A percentile compares a stretch with the other conserved stretches of the same genome.
Evolutionary conservation across 2,888 invertebrate genomes (phyloP).

Genomic region (Eilema caniola): DNA sequence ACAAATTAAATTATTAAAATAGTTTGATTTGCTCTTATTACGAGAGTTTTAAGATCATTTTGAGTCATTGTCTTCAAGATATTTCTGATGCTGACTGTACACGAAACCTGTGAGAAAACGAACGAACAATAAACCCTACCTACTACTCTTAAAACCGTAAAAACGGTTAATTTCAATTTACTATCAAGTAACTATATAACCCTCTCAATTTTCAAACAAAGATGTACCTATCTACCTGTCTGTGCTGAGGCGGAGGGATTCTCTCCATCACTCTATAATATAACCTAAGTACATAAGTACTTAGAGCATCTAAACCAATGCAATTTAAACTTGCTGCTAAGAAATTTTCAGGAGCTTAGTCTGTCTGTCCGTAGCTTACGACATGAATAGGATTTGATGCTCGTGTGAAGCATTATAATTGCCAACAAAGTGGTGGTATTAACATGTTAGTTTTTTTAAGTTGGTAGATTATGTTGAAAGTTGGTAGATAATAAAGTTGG

Average conservation of each 20-base stretch:
- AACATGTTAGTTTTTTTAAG: neutral
- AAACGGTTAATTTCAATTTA: neutral
- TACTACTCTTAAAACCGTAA: too few relatives aligned
- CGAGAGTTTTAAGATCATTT: too few relatives aligned
- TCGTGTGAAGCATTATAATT: conserved; percentile 31
- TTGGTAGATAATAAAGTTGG: neutral
- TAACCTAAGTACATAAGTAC: conserved; percentile 6
- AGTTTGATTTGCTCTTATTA: too few relatives aligned
- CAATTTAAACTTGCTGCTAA: conserved; percentile 49
- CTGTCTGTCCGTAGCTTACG: conserved; percentile 47
- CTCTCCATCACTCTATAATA: neutral
- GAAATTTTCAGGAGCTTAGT: conserved; percentile 47
- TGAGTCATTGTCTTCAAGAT: too few relatives aligned
- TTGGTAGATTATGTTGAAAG: neutral
- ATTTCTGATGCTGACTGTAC: too few relatives aligned
- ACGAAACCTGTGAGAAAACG: too few relatives aligned
- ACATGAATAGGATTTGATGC: conserved; percentile 39
- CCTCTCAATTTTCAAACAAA: neutral
- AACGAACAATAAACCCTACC: too few relatives aligned
- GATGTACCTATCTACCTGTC: neutral
- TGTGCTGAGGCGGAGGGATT: neutral
- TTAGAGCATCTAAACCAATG: conserved; percentile 34
- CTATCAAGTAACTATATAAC: neutral
- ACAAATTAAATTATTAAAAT: too few relatives aligned
- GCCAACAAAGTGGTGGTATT: neutral